Evolutionary conservation across 2,113 vertebrate species (phyloP).

Genomic region (Microtus richardsoni): DNA sequence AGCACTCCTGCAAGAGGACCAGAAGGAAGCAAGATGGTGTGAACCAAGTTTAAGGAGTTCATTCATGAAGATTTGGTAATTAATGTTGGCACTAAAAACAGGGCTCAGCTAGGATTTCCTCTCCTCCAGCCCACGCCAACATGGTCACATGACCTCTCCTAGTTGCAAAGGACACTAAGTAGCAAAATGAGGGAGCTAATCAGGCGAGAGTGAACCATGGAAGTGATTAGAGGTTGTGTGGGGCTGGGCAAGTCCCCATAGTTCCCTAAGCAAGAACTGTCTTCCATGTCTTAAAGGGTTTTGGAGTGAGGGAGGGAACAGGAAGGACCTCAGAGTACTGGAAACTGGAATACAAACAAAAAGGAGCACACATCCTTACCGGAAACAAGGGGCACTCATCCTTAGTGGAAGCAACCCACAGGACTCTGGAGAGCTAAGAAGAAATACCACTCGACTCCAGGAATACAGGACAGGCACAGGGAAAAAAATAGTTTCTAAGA

Average conservation of each 20-base stretch:
- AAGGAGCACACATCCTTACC: background rate
- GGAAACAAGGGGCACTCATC: background rate
- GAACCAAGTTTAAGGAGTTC: background rate
- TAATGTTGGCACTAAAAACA: background rate
- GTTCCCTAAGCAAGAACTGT: background rate
- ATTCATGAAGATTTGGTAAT: background rate
- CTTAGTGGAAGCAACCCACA: background rate
- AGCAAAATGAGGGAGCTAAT: background rate
- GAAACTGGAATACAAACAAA: slow-evolving; percentile 30
- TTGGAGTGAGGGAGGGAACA: fast-evolving
- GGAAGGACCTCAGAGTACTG: background rate
- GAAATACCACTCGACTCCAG: background rate
- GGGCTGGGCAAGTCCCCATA: background rate
- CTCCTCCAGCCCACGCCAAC: background rate
- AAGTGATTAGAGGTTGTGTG: background rate
- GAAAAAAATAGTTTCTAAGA: background rate
- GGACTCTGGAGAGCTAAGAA: background rate
- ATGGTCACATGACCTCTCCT: fast-evolving
- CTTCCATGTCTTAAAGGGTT: background rate
- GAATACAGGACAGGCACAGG: background rate
- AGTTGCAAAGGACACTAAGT: background rate
- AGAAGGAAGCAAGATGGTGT: slow-evolving; percentile 22
- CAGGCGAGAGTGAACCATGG: background rate
- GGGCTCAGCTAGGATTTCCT: background rate
- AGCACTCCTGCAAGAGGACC: slow-evolving; percentile 26